These are phyloP conservation scores for Nilaparvata lugens DNA, from an alignment of 1,140 invertebrate species.

Conservation along the genomic window DNA sequence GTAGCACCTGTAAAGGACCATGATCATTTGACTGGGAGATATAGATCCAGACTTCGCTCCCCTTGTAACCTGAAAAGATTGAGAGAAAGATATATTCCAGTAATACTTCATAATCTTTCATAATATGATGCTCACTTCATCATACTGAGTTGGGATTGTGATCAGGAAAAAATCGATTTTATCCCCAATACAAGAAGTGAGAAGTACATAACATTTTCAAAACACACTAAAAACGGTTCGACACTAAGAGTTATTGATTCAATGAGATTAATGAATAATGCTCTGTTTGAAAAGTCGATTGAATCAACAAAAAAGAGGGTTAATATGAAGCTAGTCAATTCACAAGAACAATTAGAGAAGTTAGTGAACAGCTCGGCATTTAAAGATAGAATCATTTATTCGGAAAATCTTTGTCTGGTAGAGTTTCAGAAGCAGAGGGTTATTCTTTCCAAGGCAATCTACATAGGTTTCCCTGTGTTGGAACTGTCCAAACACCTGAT, in stretches of 20 bases:
- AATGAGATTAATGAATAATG: slow-evolving; percentile 30
- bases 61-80: slow-evolving; percentile 9
- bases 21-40: slow-evolving; percentile 6
- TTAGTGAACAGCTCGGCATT: slow-evolving; percentile 16
- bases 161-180: slow-evolving; percentile 1
- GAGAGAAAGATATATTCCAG: slow-evolving; percentile 1
- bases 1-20: neutral
- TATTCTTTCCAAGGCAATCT: slow-evolving; percentile 17
- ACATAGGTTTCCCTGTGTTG: slow-evolving; percentile 15
- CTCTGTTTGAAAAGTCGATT: slow-evolving; percentile 31
- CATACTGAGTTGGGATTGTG: slow-evolving; percentile 8
- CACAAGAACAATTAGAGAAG: slow-evolving; percentile 23
- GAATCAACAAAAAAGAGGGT: slow-evolving; percentile 33
- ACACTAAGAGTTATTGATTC: slow-evolving; percentile 12
- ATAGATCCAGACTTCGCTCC: neutral
- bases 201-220: slow-evolving; percentile 10
- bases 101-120: slow-evolving; percentile 7
- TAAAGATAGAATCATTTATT: slow-evolving; percentile 14
- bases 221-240: slow-evolving; percentile 1
- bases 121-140: slow-evolving; percentile 14
- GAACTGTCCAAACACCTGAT: slow-evolving; percentile 20
- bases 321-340: slow-evolving; percentile 26
- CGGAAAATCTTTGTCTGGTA: slow-evolving; percentile 17
- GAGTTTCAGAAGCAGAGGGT: slow-evolving; percentile 8
- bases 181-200: slow-evolving; percentile 12